Evolutionary conservation across 2,797 vertebrate species (phyloP), one percentile per base, ranked within the genome.

Genomic region (Hemibagrus guttatus): DNA sequence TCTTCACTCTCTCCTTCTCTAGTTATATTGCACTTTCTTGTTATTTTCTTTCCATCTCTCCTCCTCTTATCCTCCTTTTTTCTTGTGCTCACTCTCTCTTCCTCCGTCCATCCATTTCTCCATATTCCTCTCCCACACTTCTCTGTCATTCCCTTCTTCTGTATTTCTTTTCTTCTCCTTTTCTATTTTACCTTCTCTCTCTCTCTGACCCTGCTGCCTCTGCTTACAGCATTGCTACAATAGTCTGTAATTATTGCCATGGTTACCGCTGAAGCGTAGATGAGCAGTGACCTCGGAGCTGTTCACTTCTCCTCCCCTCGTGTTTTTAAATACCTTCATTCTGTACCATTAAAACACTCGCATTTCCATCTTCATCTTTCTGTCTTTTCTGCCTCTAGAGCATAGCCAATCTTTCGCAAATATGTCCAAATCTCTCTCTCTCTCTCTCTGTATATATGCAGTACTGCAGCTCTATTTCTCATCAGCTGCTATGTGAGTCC

Each of bases 241-340:
- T 84, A 39, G 72, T 87, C 87, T 90, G 84, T 91, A 89, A 90
- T 90, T 91, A 91, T 90, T 90, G 82, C 90, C 90, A 92, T 92
- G 91, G 90, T 91, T 85, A 92, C 89, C 74, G 64, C 64, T 42
- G 61, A 81, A 71, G 85, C 88, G 31, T 83, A 69, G 69, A 84
- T 85, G 63, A 80, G 85, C 82, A 81, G 78, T 76, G 85, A 89
- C 79, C 85, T 89, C 78, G n/a, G 26, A 56, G 75, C 83, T 21
- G 66, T 52, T 61, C n/a, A 4, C 56, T 76, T 80, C 61, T 86
- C 58, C 71, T 58, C 66, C 76, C 56, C 59, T 84, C 42, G 1
- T 85, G 85, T 84, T 89, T 85, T 83, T 85, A 82, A 81, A 81
- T 54, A 75, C 86, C 83, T 87, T 81, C 68, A 75, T 86, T 71